Evolutionary conservation across 1,140 invertebrate genomes (phyloP).

Genomic region (Brachionus asplanchnoidis): DNA sequence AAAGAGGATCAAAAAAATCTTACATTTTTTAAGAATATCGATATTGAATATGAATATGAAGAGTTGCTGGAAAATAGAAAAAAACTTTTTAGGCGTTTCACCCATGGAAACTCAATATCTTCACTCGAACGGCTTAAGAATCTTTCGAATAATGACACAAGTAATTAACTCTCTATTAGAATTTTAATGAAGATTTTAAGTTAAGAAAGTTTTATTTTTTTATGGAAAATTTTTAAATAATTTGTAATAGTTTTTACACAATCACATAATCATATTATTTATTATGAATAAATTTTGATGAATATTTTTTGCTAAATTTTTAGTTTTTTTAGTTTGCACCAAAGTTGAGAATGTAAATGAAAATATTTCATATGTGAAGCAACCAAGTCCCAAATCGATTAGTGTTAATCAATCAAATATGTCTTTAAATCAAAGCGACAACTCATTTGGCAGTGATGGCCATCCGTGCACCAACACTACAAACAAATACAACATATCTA

Average conservation of each 20-base stretch:
- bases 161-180: not conserved
- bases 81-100: not conserved
- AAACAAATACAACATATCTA: not conserved
- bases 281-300: not conserved
- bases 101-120: not conserved
- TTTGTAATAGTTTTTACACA: not conserved
- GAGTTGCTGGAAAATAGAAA: not conserved
- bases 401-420: not conserved
- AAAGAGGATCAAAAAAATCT: not conserved
- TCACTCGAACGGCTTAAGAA: not conserved
- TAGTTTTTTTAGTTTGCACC: not conserved
- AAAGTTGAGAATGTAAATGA: slow-evolving; percentile 23
- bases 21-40: slow-evolving; percentile 4
- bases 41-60: not conserved
- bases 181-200: not conserved
- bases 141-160: not conserved
- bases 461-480: not conserved
- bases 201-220: not conserved
- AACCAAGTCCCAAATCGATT: slow-evolving; percentile 20
- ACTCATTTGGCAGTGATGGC: not conserved
- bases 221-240: not conserved
- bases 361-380: not conserved
- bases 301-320: not conserved
- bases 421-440: not conserved
- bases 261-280: not conserved